Conservation (phyloP, 2,113 vertebrate genomes). For the Brevimyrus niger region DNA sequence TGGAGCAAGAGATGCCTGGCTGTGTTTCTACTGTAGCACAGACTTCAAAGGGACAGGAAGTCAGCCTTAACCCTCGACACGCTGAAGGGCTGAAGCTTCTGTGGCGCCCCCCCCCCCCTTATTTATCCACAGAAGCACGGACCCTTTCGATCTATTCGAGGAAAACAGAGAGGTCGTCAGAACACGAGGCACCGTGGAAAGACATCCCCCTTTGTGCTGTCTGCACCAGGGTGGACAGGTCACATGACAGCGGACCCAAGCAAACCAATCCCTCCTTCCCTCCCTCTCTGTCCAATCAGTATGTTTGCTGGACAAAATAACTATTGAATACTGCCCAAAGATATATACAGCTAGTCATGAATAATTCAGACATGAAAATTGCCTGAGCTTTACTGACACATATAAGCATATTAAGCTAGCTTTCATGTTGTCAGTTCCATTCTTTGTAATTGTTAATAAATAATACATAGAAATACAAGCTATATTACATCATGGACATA, state of each 20-base stretch:
- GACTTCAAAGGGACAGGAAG: constrained; percentile 12
- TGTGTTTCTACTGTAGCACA: constrained; percentile 2
- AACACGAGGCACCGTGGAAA: background rate
- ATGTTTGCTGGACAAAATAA: background rate
- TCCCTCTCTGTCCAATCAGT: background rate
- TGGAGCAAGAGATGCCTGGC: background rate
- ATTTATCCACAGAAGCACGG: background rate
- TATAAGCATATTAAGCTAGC: background rate
- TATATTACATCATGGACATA: background rate
- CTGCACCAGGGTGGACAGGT: background rate
- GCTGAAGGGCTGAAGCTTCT: background rate
- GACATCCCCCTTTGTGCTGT: background rate
- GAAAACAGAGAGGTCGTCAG: background rate
- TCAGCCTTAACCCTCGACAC: background rate
- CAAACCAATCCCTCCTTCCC: background rate
- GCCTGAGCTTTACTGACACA: background rate
- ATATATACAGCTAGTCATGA: background rate
- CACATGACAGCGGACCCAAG: background rate
- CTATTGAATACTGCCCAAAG: background rate
- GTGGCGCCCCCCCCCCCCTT: background rate
- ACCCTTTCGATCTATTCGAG: background rate
- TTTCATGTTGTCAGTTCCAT: background rate
- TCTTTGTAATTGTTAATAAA: background rate
- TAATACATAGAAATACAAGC: constrained; percentile 2
- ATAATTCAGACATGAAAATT: background rate